Evolutionary conservation across 2,888 invertebrate genomes (phyloP).

Genomic region (Standfussiana lucernea): DNA sequence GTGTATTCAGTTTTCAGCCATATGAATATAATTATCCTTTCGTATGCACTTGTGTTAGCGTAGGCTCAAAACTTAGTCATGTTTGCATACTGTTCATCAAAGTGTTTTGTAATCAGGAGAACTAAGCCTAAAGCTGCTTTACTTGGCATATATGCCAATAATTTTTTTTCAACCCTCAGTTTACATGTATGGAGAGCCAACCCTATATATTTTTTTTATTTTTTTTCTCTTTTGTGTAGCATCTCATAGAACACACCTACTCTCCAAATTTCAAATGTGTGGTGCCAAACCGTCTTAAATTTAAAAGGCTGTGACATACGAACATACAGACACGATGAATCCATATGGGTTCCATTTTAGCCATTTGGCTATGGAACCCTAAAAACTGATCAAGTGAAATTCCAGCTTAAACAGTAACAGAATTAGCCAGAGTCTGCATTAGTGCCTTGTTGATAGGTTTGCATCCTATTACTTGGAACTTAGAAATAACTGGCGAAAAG

Average conservation of each 20-base stretch:
- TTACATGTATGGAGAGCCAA: too few species aligned
- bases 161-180: too few species aligned
- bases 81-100: neutral
- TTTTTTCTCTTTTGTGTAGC: neutral
- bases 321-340: neutral
- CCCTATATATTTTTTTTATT: too few species aligned
- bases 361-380: neutral
- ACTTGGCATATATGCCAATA: too few species aligned
- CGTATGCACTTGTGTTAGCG: neutral
- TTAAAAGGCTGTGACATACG: too few species aligned
- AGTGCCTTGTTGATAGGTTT: neutral
- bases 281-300: neutral
- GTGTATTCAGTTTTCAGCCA: neutral
- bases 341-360: neutral
- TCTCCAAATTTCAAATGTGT: neutral
- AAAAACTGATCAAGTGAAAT: neutral
- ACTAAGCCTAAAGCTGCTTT: neutral
- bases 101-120: neutral
- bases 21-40: neutral
- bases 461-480: neutral
- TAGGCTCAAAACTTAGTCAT: neutral
- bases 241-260: neutral
- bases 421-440: neutral
- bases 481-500: neutral
- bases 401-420: neutral